These are phyloP conservation scores for Phalacrocorax aristotelis DNA, from an alignment of 2,113 vertebrate species.

Conservation along the genomic window DNA sequence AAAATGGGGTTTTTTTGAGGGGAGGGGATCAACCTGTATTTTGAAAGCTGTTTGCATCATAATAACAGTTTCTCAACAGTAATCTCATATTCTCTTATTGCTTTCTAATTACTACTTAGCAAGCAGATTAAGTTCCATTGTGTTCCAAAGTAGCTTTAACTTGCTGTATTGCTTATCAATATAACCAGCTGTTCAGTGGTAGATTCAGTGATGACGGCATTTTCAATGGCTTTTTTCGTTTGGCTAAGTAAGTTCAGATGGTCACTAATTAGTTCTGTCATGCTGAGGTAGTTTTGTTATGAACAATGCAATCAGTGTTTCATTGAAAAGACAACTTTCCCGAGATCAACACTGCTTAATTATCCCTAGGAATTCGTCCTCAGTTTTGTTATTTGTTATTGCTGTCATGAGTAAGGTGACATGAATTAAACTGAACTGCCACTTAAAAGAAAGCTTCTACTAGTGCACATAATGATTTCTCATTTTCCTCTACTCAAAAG, in stretches of 20 bases:
- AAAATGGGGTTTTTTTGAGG: not conserved
- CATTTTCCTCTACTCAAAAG: slow-evolving; percentile 53
- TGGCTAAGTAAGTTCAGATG: slow-evolving; percentile 90
- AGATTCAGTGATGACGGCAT: slow-evolving; percentile 78
- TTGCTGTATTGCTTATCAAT: slow-evolving; percentile 86
- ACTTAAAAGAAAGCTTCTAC: slow-evolving; percentile 63
- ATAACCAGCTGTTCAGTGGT: slow-evolving; percentile 81
- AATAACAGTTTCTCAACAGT: slow-evolving; percentile 66
- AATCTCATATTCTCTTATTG: slow-evolving; percentile 72
- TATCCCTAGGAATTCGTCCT: slow-evolving; percentile 71
- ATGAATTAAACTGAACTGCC: slow-evolving; percentile 68
- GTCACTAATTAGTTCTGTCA: slow-evolving; percentile 93
- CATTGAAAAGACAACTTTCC: slow-evolving; percentile 77
- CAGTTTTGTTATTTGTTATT: slow-evolving; percentile 71
- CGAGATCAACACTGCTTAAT: slow-evolving; percentile 75
- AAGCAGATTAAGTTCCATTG: slow-evolving; percentile 80
- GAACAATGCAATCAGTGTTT: slow-evolving; percentile 82
- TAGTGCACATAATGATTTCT: slow-evolving; percentile 63
- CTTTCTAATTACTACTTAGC: slow-evolving; percentile 81
- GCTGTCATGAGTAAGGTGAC: slow-evolving; percentile 71
- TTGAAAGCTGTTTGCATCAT: slow-evolving; percentile 71
- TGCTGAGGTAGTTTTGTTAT: slow-evolving; percentile 79
- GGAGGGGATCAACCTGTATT: slow-evolving; percentile 22
- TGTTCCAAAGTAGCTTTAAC: slow-evolving; percentile 80
- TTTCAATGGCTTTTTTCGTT: slow-evolving; percentile 88